Conservation (phyloP, 2,797 vertebrate species). For the Scyliorhinus canicula region DNA sequence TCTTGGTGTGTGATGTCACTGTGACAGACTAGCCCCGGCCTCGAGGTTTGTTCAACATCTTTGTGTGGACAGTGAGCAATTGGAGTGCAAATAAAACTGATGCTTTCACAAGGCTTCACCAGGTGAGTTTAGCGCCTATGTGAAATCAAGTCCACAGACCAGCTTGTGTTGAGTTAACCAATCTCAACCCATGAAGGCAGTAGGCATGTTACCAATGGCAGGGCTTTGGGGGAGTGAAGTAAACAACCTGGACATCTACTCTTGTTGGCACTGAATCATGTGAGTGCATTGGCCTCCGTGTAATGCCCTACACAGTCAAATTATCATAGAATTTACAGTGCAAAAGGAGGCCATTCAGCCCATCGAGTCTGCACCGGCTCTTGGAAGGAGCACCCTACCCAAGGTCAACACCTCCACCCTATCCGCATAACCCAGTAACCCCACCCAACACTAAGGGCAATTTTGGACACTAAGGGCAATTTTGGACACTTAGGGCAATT, state of each 20-base stretch:
- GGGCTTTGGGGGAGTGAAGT: not conserved
- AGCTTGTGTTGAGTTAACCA: not conserved
- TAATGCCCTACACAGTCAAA: not conserved
- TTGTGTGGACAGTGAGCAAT: not conserved
- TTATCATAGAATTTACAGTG: too few species aligned
- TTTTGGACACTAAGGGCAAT: too few species aligned
- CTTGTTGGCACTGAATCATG: not conserved
- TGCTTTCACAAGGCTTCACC: not conserved
- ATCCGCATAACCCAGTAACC: too few species aligned
- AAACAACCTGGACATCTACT: not conserved
- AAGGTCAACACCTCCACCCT: too few species aligned
- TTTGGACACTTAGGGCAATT: too few species aligned
- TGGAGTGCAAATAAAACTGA: not conserved
- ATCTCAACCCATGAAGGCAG: not conserved
- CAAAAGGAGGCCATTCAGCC: too few species aligned
- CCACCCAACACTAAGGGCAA: too few species aligned
- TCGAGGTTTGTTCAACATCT: not conserved
- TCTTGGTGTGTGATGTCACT: not conserved
- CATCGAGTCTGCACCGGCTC: too few species aligned
- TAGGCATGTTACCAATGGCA: not conserved
- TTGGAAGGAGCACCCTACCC: too few species aligned
- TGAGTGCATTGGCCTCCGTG: not conserved
- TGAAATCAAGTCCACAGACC: not conserved
- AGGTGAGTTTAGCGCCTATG: not conserved
- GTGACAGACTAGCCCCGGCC: not conserved